Evolutionary conservation across 2,797 vertebrate genomes (phyloP).

Genomic region (Myripristis jacobus): DNA sequence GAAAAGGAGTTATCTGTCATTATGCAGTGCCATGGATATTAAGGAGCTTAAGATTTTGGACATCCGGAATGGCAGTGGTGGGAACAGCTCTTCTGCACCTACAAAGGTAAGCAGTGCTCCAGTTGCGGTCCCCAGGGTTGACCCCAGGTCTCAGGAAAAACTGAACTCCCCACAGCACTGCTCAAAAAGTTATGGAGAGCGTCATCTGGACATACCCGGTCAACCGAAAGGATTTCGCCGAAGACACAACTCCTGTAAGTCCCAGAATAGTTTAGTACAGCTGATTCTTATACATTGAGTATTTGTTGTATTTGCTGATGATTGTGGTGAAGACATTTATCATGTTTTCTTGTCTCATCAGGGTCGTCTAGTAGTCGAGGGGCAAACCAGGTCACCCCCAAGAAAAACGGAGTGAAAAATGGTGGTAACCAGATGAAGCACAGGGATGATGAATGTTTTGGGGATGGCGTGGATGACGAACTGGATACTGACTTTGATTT

Average conservation of each 20-base stretch:
- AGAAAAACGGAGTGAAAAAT: constrained; percentile 95
- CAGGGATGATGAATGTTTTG: constrained; percentile 97
- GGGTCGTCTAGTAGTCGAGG: constrained; percentile 97
- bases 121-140: constrained; percentile 88
- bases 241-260: constrained; percentile 97
- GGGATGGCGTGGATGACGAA: constrained; percentile 91
- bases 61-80: constrained; percentile 79
- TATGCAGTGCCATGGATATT: constrained; percentile 94
- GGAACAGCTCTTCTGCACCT: constrained; percentile 43
- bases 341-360: constrained; percentile 56
- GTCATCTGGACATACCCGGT: constrained; percentile 86
- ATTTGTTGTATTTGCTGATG: not conserved
- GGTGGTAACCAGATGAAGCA: constrained; percentile 91
- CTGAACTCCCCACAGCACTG: constrained; percentile 85
- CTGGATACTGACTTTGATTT: constrained; percentile 97
- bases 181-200: constrained; percentile 94
- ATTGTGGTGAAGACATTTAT: not conserved
- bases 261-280: not conserved
- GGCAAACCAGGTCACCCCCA: constrained; percentile 92
- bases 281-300: not conserved
- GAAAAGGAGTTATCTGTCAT: not conserved
- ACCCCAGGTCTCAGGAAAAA: constrained; percentile 80
- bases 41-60: constrained; percentile 97
- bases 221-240: constrained; percentile 92
- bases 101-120: constrained; percentile 82